Base-by-base conservation (phyloP, 2,888 invertebrate species). In the Drosophila gaucha region DNA sequence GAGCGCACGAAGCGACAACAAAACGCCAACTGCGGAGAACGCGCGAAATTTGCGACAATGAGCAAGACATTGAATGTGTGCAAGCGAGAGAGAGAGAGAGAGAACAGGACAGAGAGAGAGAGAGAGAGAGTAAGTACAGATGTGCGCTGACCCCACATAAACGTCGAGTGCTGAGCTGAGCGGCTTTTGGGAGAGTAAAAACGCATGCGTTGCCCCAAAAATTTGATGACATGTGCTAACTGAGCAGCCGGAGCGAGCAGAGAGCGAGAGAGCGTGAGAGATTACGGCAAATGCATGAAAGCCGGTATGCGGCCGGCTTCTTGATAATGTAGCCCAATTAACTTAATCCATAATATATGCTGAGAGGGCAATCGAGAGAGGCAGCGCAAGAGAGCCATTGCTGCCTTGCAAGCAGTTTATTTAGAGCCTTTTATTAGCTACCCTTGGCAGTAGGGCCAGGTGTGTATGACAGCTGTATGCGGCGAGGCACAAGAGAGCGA, bases 1-100 rank as follows among this genome's bases (percentile, higher is more conserved):
- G 65, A 62, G 49, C 51, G 22, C 31, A 58, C 57, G 47, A 66
- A 36, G 47, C 41, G 43, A 58, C 70, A 74, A 56, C 68, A 60
- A 59, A 66, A 63, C 63, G 38, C 22, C 70, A 68, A 86, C 83
- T 82, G 69, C n/a, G 64, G 47, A 47, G 63, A 62, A 41, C 49
- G 49, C 54, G 74, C 70, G 65, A 74, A 75, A 46, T 46, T 64
- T 44, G 58, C 35, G 26, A 44, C 31, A 26, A 31, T n/a, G 35
- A 31, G 41, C 22, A 33, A 10, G 16, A 49, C 12, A 20, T 22
- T 14, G 30, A 46, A 12, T 20, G 18, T 28, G 18, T n/a, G 10
- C 1, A 31, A 51, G 46, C 18, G 18, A 18, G 24, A 2, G 20
- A 36, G 44, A 14, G 43, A 20, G 73, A 38, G 47, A 16, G 33